phyloP scores from a whole-genome alignment of 2,113 vertebrate genomes.

The Ptychochromis oligacanthus region DNA sequence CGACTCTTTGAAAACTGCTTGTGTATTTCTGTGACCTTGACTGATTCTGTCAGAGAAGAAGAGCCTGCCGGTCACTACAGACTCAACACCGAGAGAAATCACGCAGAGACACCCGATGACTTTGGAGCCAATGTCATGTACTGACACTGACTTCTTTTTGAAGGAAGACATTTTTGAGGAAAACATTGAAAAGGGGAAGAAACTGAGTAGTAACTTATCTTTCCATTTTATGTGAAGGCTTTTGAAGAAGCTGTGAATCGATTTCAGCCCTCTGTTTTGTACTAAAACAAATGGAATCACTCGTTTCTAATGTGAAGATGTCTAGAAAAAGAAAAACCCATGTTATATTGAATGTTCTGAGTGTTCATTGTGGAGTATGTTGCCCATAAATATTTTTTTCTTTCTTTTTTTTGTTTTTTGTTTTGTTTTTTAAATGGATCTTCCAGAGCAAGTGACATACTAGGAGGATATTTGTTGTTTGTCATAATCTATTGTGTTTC shows the following conservation, averaged over 20 bases:
- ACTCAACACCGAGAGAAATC: constrained; percentile 20
- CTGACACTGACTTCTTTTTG: constrained; percentile 34
- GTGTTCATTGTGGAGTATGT: constrained; percentile 82
- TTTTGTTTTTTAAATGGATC: constrained; percentile 74
- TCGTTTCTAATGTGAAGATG: constrained; percentile 79
- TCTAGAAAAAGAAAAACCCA: constrained; percentile 64
- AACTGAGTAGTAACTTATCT: constrained; percentile 32
- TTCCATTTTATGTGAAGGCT: constrained; percentile 67
- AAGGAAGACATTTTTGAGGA: constrained; percentile 48
- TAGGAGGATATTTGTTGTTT: constrained; percentile 81
- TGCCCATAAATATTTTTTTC: constrained; percentile 74
- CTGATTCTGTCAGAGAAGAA: background rate
- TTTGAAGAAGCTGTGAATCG: constrained; percentile 78
- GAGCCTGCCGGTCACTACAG: background rate
- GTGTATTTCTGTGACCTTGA: constrained; percentile 38
- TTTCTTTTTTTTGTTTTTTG: constrained; percentile 50
- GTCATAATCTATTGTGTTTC: constrained; percentile 85
- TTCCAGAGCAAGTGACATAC: constrained; percentile 78
- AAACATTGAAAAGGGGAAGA: background rate
- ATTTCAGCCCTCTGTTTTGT: constrained; percentile 69
- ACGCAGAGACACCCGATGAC: constrained; percentile 15
- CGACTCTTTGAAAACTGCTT: constrained; percentile 1
- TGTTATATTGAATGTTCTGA: constrained; percentile 79
- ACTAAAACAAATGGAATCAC: constrained; percentile 63
- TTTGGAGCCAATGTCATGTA: constrained; percentile 25